Percentiles rank a stretch among this genome's conserved stretches.
These are phyloP conservation scores for Athalia circularis DNA, from an alignment of 2,888 invertebrate species.

Conservation along the genomic window DNA sequence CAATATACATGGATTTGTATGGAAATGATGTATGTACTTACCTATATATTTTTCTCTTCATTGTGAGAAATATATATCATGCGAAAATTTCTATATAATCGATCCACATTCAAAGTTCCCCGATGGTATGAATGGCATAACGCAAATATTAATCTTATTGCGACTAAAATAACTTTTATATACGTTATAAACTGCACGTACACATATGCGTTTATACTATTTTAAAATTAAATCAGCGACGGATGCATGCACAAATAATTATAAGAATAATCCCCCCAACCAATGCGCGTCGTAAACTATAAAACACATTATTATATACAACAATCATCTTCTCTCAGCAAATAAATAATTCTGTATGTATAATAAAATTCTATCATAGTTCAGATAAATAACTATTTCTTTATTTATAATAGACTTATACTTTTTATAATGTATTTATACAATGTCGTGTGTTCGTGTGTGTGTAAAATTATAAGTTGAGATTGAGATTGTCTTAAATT, in stretches of 20 bases:
- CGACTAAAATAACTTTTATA: background rate
- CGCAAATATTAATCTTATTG: too few relatives aligned
- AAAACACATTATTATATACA: background rate
- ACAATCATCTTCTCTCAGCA: background rate
- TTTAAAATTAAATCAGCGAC: background rate
- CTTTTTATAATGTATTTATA: conserved; percentile 46
- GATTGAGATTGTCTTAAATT: background rate
- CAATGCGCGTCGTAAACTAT: background rate
- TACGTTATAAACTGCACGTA: background rate
- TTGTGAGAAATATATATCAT: too few relatives aligned
- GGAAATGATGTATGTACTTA: background rate
- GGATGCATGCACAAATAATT: conserved; percentile 35
- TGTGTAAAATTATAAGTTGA: background rate
- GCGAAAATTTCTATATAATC: too few relatives aligned
- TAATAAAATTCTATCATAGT: conserved; percentile 15
- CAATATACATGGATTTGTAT: background rate
- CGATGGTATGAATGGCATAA: too few relatives aligned
- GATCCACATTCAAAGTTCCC: too few relatives aligned
- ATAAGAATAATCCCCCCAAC: conserved; percentile 21
- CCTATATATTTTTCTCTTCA: background rate
- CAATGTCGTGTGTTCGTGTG: conserved; percentile 42
- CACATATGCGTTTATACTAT: too few relatives aligned
- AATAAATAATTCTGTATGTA: background rate
- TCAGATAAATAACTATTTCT: conserved; percentile 14
- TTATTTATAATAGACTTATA: conserved; percentile 45